These are phyloP conservation scores for Sycophaga agraensis DNA, from an alignment of 1,140 invertebrate genomes.

Conservation along the genomic window DNA sequence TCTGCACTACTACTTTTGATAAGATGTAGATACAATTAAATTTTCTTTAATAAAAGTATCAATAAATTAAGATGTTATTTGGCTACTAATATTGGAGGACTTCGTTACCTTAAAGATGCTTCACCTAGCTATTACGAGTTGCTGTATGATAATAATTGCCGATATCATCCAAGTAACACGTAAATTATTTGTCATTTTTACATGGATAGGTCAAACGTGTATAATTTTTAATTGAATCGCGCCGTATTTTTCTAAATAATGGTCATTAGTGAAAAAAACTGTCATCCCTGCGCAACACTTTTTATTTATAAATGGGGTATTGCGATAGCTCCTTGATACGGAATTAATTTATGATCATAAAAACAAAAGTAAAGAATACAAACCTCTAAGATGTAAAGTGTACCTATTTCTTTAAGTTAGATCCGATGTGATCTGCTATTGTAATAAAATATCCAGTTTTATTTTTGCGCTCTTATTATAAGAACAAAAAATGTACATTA, in stretches of 20 bases:
- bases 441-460: slow-evolving; percentile 51
- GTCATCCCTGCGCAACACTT: slow-evolving; percentile 26
- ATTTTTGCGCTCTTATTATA: slow-evolving; percentile 50
- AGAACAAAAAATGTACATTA: slow-evolving; percentile 53
- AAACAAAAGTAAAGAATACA: slow-evolving; percentile 24
- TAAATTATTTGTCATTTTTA: slow-evolving; percentile 28
- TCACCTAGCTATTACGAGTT: slow-evolving; percentile 24
- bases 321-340: slow-evolving; percentile 1
- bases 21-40: not conserved
- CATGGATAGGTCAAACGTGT: slow-evolving; percentile 27
- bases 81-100: slow-evolving; percentile 21
- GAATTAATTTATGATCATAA: slow-evolving; percentile 36
- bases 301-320: slow-evolving; percentile 24
- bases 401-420: slow-evolving; percentile 50
- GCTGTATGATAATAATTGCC: slow-evolving; percentile 14
- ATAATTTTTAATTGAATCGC: slow-evolving; percentile 30
- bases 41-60: slow-evolving; percentile 26
- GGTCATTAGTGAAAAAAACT: slow-evolving; percentile 23
- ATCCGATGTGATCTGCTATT: slow-evolving; percentile 34
- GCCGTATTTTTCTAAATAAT: slow-evolving; percentile 30
- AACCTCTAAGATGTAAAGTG: slow-evolving; percentile 45
- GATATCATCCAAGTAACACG: slow-evolving; percentile 14
- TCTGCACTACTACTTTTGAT: slow-evolving; percentile 4
- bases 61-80: slow-evolving; percentile 10
- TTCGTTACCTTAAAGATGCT: slow-evolving; percentile 24